Evolutionary conservation across 2,888 invertebrate genomes (phyloP), one percentile per base, ranked within the genome.

Genomic region (Protodeltote pygarga): DNA sequence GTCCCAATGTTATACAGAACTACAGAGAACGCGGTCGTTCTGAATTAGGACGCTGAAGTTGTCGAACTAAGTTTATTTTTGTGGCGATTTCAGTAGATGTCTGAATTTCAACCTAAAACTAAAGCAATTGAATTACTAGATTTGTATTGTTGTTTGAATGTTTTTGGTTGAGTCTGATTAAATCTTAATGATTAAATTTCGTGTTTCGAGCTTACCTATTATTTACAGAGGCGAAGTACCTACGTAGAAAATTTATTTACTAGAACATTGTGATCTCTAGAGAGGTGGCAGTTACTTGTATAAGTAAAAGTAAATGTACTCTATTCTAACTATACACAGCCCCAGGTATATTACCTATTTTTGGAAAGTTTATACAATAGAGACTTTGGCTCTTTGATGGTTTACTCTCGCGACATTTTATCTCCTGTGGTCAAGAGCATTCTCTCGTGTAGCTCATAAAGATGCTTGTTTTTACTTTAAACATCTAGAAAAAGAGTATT

Each of bases 341-440:
- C n/a, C n/a, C n/a, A n/a, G n/a, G n/a, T n/a, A n/a, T n/a, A n/a
- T n/a, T n/a, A n/a, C n/a, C n/a, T n/a, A n/a, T 14, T 27, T 14
- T 14, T 5, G 8, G 14, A 14, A 47, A 58, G 27, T 31, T 60
- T 60, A 35, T 38, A 57, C 35, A 45, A 49, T 44, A 50, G 44
- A 39, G 57, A 38, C 44, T 41, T 33, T 34, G 49, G 46, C 41
- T 46, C 42, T 64, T 61, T 42, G 35, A 52, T 47, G 52, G 37
- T 65, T 54, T 50, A 59, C 53, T 28, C 39, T 37, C 11, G 35
- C 20, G 46, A 57, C 41, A 50, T 57, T 65, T 65, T 57, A 50
- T 62, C 16, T 33, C 51, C 63, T 33, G 49, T 50, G 66, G 63
- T 65, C 63, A 65, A 55, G 44, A 35, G 9, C 38, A 62, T 50